phyloP scores from a whole-genome alignment of 2,797 vertebrate genomes.

The Sebastes itinus region DNA sequence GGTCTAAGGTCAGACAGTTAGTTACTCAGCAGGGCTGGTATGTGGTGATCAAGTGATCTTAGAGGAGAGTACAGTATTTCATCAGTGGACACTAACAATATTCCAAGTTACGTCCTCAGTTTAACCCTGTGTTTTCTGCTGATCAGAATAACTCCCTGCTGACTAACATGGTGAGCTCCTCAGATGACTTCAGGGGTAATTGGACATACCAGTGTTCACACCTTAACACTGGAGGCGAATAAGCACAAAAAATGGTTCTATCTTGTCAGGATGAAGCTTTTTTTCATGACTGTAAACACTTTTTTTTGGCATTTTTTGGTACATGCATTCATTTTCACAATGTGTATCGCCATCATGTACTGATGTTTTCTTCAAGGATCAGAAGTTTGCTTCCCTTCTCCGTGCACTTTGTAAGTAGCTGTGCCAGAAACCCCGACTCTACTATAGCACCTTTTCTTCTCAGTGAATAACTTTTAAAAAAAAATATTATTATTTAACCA shows the following conservation, averaged over 20 bases:
- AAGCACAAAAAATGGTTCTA: not conserved
- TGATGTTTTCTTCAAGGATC: too few species aligned
- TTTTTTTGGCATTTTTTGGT: not conserved
- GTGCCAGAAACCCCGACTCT: too few species aligned
- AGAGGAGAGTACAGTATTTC: not conserved
- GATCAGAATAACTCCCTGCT: not conserved
- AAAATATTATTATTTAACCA: too few species aligned
- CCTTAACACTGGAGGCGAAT: not conserved
- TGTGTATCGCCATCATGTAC: not conserved
- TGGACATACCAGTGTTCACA: not conserved
- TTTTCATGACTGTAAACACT: not conserved
- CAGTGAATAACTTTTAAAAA: too few species aligned
- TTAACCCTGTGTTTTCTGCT: not conserved
- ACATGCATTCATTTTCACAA: not conserved
- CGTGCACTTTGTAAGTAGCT: not conserved
- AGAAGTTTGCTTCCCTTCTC: not conserved
- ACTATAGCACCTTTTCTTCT: too few species aligned
- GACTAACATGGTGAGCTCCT: not conserved
- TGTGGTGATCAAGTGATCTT: slow-evolving; percentile 5
- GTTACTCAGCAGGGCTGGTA: not conserved
- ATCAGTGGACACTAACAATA: not conserved
- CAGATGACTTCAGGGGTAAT: not conserved
- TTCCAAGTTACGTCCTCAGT: not conserved
- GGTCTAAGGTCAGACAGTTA: not conserved
- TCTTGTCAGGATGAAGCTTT: not conserved